Base-by-base conservation (phyloP, 2,888 invertebrate species). In the Sesia apiformis region DNA sequence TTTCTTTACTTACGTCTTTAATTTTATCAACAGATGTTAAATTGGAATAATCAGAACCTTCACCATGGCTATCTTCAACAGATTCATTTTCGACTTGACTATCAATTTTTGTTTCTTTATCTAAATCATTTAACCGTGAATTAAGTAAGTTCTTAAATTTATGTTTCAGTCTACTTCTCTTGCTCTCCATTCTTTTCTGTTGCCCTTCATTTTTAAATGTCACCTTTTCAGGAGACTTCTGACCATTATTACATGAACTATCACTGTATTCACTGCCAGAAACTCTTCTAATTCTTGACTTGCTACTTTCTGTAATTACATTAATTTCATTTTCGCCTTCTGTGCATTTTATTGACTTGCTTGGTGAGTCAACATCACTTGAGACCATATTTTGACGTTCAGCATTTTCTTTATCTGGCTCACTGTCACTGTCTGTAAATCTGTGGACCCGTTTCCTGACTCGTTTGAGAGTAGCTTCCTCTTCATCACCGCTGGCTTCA, bases 341-440 rank as follows among this genome's bases (percentile, higher is more conserved):
- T 55, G 41, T 58, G 58, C 50, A 4, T 53, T 41, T 4, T 52
- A 38, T 4, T 8, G 39, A 39, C 38, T 41, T 53, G 7, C 43
- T 50, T 51, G 40, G 49, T 51, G 40, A 42, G 23, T 53, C 51
- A n/a, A 46, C 42, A 6, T 23, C 23, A 23, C 23, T 23, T 23
- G 23, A 23, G 23, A 23, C 38, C 8, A 23, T 58, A 39, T 53
- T 56, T 49, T 55, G 53, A 42, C 38, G 39, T 52, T 46, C n/a
- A 43, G 49, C 51, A 56, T 55, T 62, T 54, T 64, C 63, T 52
- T 63, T 64, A 8, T 74, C 72, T n/a, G 52, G 61, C 7, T 81
- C 83, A 61, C 68, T 78, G 39, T 78, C 80, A 58, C 80, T 80
- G 40, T 81, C 78, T 23, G 77, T 71, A 60, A 84, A 73, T 4